A percentile compares a stretch with the other conserved stretches of the same genome.
Conservation (phyloP, 2,113 vertebrate species). For the Lagenorhynchus albirostris region DNA sequence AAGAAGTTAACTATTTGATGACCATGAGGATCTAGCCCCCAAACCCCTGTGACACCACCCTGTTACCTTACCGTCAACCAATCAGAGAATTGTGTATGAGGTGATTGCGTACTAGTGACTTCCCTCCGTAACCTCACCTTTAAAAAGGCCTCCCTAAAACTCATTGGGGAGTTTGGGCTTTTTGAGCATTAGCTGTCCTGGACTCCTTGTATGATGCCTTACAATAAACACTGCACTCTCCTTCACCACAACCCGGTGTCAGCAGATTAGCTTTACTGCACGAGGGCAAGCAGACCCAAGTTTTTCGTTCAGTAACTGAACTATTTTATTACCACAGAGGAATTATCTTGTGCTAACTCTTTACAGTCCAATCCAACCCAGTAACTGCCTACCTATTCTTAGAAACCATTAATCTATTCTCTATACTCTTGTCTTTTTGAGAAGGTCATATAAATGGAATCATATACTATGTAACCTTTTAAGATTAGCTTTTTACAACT, state of each 20-base stretch:
- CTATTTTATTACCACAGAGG: background rate
- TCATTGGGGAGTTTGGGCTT: background rate
- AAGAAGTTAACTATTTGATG: background rate
- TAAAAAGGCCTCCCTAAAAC: background rate
- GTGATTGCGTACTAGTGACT: background rate
- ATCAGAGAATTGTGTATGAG: background rate
- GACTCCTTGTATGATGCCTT: background rate
- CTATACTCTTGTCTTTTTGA: background rate
- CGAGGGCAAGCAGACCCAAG: background rate
- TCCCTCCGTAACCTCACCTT: background rate
- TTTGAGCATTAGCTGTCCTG: background rate
- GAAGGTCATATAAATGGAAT: background rate
- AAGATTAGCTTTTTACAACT: background rate
- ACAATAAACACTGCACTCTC: background rate
- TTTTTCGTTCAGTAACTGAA: background rate
- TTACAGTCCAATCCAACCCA: background rate
- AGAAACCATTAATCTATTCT: background rate
- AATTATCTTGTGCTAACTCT: background rate
- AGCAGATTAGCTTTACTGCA: background rate
- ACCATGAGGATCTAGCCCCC: background rate
- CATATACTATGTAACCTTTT: background rate
- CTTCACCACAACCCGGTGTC: background rate
- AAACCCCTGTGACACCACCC: background rate
- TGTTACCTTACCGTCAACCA: background rate
- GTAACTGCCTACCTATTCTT: background rate